phyloP scores from a whole-genome alignment of 2,888 invertebrate genomes.

The Pseudanteris insignis region DNA sequence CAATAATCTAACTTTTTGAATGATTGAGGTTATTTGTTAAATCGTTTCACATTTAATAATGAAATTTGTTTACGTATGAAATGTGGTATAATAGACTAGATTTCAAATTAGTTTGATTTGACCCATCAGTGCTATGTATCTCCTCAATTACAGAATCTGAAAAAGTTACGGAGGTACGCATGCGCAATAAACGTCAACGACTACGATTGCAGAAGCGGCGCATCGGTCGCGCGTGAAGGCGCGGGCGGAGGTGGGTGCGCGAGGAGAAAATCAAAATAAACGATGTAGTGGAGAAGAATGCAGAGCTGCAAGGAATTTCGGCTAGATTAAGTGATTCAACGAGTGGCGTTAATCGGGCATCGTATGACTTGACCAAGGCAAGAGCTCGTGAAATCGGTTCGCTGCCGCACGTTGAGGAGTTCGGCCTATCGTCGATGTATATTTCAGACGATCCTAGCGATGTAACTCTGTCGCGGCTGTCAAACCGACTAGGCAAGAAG shows the following conservation, averaged over 20 bases:
- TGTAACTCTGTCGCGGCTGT: slow-evolving; percentile 18
- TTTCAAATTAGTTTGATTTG: too few relatives aligned
- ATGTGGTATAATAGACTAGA: too few relatives aligned
- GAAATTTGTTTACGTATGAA: too few relatives aligned
- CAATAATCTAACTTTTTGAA: too few relatives aligned
- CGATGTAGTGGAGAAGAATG: slow-evolving; percentile 59
- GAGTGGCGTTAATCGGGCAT: slow-evolving; percentile 47
- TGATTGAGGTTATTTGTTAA: too few relatives aligned
- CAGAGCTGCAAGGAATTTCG: slow-evolving; percentile 57
- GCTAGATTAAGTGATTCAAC: slow-evolving; percentile 44
- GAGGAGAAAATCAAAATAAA: slow-evolving; percentile 57
- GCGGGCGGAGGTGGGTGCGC: slow-evolving; percentile 59
- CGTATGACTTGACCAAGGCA: slow-evolving; percentile 58
- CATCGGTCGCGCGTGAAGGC: slow-evolving; percentile 59
- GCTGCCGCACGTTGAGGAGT: slow-evolving; percentile 56
- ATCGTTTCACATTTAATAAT: too few relatives aligned
- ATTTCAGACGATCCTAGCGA: slow-evolving; percentile 32
- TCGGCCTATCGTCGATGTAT: slow-evolving; percentile 52
- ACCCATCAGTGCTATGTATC: too few relatives aligned
- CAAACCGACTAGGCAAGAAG: slow-evolving; percentile 41
- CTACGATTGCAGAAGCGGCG: slow-evolving; percentile 44
- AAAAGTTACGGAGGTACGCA: slow-evolving; percentile 15
- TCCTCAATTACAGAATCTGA: slow-evolving; percentile 14
- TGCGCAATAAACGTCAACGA: slow-evolving; percentile 37
- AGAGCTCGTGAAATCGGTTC: slow-evolving; percentile 49